A percentile compares a stretch with the other conserved stretches of the same genome.
These are phyloP conservation scores for Liolophura sinensis DNA, from an alignment of 1,140 invertebrate genomes.

Conservation along the genomic window DNA sequence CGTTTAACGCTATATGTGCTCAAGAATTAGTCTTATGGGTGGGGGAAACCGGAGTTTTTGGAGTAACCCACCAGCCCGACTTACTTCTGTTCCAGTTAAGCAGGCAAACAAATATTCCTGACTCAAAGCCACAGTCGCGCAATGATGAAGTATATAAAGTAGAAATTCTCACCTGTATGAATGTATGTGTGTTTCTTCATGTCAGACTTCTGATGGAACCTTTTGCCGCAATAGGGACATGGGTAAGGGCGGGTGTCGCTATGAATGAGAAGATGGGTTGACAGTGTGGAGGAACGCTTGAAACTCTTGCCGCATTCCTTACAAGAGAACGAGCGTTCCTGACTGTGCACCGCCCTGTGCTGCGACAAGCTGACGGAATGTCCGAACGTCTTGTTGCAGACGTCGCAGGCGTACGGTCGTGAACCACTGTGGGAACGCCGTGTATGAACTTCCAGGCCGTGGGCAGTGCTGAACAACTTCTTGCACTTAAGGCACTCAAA, in stretches of 20 bases:
- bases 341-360: slow-evolving; percentile 84
- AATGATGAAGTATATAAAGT: not conserved
- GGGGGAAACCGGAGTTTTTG: no score
- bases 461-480: slow-evolving; percentile 96
- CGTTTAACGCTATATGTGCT: no score
- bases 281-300: slow-evolving; percentile 96
- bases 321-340: slow-evolving; percentile 93
- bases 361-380: slow-evolving; percentile 95
- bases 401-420: slow-evolving; percentile 90
- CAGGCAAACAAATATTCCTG: no score
- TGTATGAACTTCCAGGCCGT: slow-evolving; percentile 90
- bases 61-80: no score
- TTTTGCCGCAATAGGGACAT: slow-evolving; percentile 78
- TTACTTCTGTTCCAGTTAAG: no score
- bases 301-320: slow-evolving; percentile 98
- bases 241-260: slow-evolving; percentile 78
- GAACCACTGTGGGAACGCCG: slow-evolving; percentile 90
- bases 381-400: slow-evolving; percentile 97
- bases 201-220: slow-evolving; percentile 99
- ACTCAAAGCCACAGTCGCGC: no score
- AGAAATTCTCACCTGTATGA: slow-evolving; percentile 82
- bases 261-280: slow-evolving; percentile 97
- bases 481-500: slow-evolving; percentile 92
- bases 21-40: no score
- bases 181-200: slow-evolving; percentile 99